Base-by-base conservation (phyloP, 1,140 invertebrate genomes). In the Physella acuta region DNA sequence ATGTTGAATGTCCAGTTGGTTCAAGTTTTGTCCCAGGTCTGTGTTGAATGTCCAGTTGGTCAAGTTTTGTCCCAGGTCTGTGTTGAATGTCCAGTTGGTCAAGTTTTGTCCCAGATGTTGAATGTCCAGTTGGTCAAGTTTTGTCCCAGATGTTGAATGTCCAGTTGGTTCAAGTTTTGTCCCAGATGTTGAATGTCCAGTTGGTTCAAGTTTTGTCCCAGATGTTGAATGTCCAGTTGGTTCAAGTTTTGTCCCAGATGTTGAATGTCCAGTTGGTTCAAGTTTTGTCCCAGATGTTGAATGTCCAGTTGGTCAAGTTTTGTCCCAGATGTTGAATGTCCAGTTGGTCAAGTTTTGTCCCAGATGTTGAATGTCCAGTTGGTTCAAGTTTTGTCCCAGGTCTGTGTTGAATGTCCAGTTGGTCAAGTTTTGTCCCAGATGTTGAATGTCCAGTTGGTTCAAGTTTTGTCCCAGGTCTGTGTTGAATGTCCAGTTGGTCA, bases 91-190 rank as follows among this genome's bases (percentile, higher is more conserved):
- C 37, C 20, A 16, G 30, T 20, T 44, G 20, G 20, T 39, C 39
- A 44, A 8, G 20, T 44, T 44, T 44, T 44, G 8, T 44, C 20
- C 39, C 39, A 44, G n/a, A n/a, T n/a, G n/a, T n/a, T n/a, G n/a
- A n/a, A n/a, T n/a, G n/a, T n/a, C n/a, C n/a, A n/a, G 79, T 84
- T 58, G 76, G 76, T 78, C 81, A 67, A 16, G n/a, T 24, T 20
- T 39, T n/a, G n/a, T n/a, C n/a, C n/a, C n/a, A n/a, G n/a, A n/a
- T n/a, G n/a, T n/a, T n/a, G n/a, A n/a, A 11, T 68, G 17, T 66
- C 37, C 20, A 16, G 30, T 20, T 44, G 20, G 20, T 39, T 20
- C 39, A 44, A 8, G 20, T 44, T 44, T 44, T 44, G 8, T 44
- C 20, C 39, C 39, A 44, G n/a, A n/a, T n/a, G n/a, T n/a, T n/a